Conservation (phyloP, 2,888 invertebrate genomes). For the Anorthoa munda region DNA sequence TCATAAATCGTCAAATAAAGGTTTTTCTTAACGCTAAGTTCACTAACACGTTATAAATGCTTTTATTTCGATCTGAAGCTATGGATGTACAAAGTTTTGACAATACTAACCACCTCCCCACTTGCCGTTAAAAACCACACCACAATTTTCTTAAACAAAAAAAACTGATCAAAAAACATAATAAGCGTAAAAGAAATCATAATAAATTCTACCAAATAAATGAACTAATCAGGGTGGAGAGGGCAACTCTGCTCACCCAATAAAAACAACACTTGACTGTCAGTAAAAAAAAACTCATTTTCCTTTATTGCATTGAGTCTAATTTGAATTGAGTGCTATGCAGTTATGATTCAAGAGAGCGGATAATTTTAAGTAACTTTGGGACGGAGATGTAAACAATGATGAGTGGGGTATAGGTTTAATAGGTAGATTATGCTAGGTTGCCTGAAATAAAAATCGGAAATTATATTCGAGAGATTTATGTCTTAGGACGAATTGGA, state of each 20-base stretch:
- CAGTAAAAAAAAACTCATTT: slow-evolving; percentile 90
- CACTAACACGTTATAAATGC: too few species aligned
- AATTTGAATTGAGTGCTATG: slow-evolving; percentile 90
- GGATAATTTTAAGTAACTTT: slow-evolving; percentile 88
- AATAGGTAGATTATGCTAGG: neutral
- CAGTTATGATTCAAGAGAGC: slow-evolving; percentile 90
- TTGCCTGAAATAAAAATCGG: neutral
- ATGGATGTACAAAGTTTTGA: neutral
- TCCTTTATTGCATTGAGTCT: slow-evolving; percentile 88
- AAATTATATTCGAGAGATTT: too few species aligned
- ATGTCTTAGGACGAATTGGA: too few species aligned
- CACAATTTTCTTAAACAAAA: neutral
- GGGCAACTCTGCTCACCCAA: slow-evolving; percentile 81
- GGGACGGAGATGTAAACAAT: slow-evolving; percentile 71
- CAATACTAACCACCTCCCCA: neutral
- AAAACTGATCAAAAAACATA: slow-evolving; percentile 74
- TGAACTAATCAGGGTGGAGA: slow-evolving; percentile 86
- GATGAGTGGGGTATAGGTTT: slow-evolving; percentile 10
- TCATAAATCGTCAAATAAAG: too few species aligned
- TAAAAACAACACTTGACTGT: slow-evolving; percentile 88
- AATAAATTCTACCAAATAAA: slow-evolving; percentile 87
- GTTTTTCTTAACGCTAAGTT: too few species aligned
- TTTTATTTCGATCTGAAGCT: neutral
- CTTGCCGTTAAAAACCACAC: neutral
- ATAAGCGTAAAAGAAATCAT: slow-evolving; percentile 85